Base-by-base conservation (phyloP, 2,797 vertebrate genomes). In the Gila robusta region DNA sequence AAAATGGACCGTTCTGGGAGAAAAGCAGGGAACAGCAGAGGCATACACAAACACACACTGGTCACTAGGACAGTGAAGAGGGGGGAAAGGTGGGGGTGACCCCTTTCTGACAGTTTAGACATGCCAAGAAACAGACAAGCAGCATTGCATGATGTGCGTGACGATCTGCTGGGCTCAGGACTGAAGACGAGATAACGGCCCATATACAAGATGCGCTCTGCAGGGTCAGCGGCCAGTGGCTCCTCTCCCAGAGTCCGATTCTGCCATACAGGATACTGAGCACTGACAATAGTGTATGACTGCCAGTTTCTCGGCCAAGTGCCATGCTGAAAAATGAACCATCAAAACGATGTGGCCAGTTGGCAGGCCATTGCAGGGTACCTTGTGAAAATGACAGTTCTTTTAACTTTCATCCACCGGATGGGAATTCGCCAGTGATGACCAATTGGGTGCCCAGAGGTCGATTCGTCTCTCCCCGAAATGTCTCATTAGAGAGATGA, bases 1-100 rank as follows among this genome's bases (percentile, higher is more conserved):
- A 96, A 96, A 96, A 96, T 96, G 96, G 97, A 97, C 96, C 96
- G n/a, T 97, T 95, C 95, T 94, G 94, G 94, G 92, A 94, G 89
- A 86, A 80, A 93, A 91, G 92, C 81, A 89, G 89, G 91, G 91
- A 94, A 94, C 91, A 92, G 93, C 93, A 93, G 92, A 93, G 92
- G 91, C 85, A 84, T 80, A 82, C 52, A 70, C 73, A 83, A 70
- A 74, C 28, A 83, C 44, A 93, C 67, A 44, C 86, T 87, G 89
- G 82, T 89, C 89, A 85, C 86, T 89, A 76, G 86, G 87, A 92
- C 90, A 90, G 91, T 92, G 90, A 91, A 92, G 92, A 91, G 92
- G 92, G 52, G 93, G 90, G 90, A 88, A 91, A 87, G 90, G 89
- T 88, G 84, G 85, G 92, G 19, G 19, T 19, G 62, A 72, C 54